Evolutionary conservation across 2,113 vertebrate genomes (phyloP), one percentile per base, ranked within the genome.

Genomic region (Donacobius atricapilla): DNA sequence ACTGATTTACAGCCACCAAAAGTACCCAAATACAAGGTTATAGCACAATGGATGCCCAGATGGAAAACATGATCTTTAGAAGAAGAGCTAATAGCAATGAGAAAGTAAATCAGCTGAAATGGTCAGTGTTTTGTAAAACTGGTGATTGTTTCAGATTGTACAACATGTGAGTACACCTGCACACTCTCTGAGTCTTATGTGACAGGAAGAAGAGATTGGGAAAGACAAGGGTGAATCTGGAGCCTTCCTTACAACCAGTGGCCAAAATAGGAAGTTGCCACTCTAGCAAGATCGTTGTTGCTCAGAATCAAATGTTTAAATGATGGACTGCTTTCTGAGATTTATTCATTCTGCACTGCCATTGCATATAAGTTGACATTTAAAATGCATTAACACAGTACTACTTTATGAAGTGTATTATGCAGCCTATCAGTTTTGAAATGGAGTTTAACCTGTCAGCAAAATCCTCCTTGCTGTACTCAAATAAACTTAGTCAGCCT

Each of bases 341-440:
- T 75, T 81, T 90, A 75, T 83, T 93, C 85, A 71, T 75, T 83
- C 65, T 89, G 68, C n/a, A 75, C 60, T 86, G 57, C 54, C 27
- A 31, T 54, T 87, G 75, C 39, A 37, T 80, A 66, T 65, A 73
- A 93, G 33, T 40, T 94, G 75, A 85, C 79, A 88, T 93, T 85
- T 92, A 86, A 94, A 96, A 94, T 93, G 76, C 79, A 93, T 93
- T 92, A 91, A 73, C 60, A 80, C 60, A 66, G 71, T 53, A 53
- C 42, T 92, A 92, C 45, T 87, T 93, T 85, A 83, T 83, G 85
- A 93, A 75, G 71, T 92, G 60, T 82, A 64, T 89, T 94, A 92
- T 79, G 76, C 85, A 92, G 60, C 48, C 51, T 89, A 88, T 92
- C 88, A 56, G 83, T 89, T 96, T 75, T 93, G 72, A 96, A 90